phyloP scores from a whole-genome alignment of 1,140 invertebrate genomes.

The Trachymyrmex cornetzi region DNA sequence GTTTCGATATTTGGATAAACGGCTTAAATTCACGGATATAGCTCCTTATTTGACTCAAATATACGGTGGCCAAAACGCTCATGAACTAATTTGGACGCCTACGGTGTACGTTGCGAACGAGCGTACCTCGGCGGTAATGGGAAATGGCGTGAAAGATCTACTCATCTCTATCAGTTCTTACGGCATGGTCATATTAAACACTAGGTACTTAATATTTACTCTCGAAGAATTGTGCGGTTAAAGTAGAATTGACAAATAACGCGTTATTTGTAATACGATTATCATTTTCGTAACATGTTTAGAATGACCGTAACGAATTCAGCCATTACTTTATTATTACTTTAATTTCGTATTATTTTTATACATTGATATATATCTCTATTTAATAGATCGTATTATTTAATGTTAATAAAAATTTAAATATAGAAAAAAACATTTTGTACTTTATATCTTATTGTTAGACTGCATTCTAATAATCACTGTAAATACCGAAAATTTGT shows the following conservation, averaged over 20 bases:
- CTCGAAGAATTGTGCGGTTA: background rate
- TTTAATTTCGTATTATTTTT: too few species aligned
- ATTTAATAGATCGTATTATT: too few species aligned
- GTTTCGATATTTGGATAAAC: slow-evolving; percentile 91
- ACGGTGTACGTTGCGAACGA: slow-evolving; percentile 94
- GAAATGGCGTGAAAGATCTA: slow-evolving; percentile 92
- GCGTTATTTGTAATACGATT: too few species aligned
- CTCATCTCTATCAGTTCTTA: slow-evolving; percentile 92
- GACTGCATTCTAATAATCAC: too few species aligned
- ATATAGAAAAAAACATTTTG: too few species aligned
- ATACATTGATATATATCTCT: too few species aligned
- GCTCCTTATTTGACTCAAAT: slow-evolving; percentile 90
- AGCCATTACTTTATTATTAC: too few species aligned
- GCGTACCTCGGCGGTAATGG: slow-evolving; percentile 92
- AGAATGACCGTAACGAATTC: too few species aligned
- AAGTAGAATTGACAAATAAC: background rate
- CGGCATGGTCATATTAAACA: slow-evolving; percentile 92
- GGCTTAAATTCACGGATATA: slow-evolving; percentile 89
- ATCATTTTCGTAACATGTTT: too few species aligned
- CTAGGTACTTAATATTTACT: slow-evolving; percentile 82
- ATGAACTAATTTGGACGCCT: slow-evolving; percentile 92
- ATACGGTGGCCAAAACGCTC: slow-evolving; percentile 90
- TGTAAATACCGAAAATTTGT: too few species aligned
- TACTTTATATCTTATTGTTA: too few species aligned
- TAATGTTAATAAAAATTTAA: too few species aligned